A percentile compares a stretch with the other conserved stretches of the same genome.
These are phyloP conservation scores for Centruroides vittatus DNA, from an alignment of 1,140 invertebrate species.

Conservation along the genomic window DNA sequence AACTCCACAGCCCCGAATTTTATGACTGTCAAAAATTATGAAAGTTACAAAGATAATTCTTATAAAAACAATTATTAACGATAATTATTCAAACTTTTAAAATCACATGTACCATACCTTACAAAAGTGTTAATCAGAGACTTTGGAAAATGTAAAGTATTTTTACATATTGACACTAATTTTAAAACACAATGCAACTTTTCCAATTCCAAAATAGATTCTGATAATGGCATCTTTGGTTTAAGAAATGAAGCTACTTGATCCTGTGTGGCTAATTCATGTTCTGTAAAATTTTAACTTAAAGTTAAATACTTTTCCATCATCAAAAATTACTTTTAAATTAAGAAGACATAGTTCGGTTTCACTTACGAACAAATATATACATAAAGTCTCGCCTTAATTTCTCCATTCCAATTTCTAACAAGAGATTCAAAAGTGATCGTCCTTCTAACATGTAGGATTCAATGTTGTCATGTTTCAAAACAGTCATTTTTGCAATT, in stretches of 20 bases:
- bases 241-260: neutral
- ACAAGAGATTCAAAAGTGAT: neutral
- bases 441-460: neutral
- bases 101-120: neutral
- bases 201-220: neutral
- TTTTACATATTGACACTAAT: neutral
- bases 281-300: neutral
- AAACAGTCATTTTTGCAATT: neutral
- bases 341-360: neutral
- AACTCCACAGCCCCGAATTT: no score
- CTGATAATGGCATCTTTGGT: neutral
- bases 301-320: neutral
- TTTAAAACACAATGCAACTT: slow-evolving; percentile 5
- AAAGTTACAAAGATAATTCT: no score
- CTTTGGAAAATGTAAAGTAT: neutral
- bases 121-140: neutral
- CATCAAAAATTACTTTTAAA: neutral
- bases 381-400: neutral
- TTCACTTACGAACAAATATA: slow-evolving; percentile 1
- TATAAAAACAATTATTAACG: no score
- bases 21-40: no score
- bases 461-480: neutral
- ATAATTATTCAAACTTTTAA: no score
- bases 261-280: neutral
- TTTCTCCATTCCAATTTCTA: slow-evolving; percentile 7